Conservation (phyloP, 2,113 vertebrate genomes). For the Archocentrus centrarchus region DNA sequence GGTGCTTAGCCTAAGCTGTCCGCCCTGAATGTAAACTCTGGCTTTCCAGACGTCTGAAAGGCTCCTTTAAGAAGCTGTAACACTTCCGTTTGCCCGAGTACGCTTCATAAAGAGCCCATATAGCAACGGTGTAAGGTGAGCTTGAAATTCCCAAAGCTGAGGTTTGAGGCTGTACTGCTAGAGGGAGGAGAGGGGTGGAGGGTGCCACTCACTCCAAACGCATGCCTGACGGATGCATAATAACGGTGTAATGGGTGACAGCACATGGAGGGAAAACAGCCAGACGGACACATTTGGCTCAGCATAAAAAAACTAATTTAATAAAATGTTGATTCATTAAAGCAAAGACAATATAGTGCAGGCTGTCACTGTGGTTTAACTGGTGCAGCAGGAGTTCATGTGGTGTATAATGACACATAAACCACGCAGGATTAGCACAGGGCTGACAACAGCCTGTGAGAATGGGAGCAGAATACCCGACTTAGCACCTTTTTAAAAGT, state of each 20-base stretch:
- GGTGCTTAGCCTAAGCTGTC: constrained; percentile 41
- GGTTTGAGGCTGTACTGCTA: constrained; percentile 53
- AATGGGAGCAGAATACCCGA: not conserved
- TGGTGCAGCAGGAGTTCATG: not conserved
- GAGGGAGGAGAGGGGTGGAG: constrained; percentile 36
- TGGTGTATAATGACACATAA: not conserved
- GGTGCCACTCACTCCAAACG: constrained; percentile 46
- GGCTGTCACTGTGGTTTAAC: not conserved
- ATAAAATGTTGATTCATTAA: constrained; percentile 23
- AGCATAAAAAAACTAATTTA: not conserved
- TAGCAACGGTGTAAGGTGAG: constrained; percentile 50
- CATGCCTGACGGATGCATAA: constrained; percentile 55
- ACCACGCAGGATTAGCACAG: not conserved
- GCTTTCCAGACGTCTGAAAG: constrained; percentile 58
- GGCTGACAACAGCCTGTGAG: not conserved
- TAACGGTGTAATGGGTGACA: constrained; percentile 27
- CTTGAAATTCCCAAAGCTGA: constrained; percentile 52
- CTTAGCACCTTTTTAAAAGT: constrained; percentile 4
- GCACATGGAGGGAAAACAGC: not conserved
- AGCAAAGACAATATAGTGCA: not conserved
- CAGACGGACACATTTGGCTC: not conserved
- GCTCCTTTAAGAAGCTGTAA: constrained; percentile 44
- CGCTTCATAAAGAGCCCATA: constrained; percentile 59
- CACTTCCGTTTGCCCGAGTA: not conserved
- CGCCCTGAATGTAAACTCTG: constrained; percentile 65